Base-by-base conservation (phyloP, 2,113 vertebrate species). In the Lepus timidus region DNA sequence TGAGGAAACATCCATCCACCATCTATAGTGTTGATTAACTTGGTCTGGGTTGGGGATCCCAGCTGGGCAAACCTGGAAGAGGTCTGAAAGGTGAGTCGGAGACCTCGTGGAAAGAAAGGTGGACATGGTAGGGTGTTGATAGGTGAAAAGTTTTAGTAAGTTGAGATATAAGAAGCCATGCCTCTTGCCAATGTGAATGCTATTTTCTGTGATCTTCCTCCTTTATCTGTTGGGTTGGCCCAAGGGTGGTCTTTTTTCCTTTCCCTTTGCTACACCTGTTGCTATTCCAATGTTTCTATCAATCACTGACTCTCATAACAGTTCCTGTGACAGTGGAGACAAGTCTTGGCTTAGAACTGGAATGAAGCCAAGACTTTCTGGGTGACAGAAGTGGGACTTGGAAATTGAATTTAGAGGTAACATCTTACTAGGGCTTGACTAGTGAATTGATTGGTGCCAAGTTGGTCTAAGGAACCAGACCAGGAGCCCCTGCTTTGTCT, bases 331-430 rank as follows among this genome's bases (percentile, higher is more conserved):
- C 7, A 58, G n/a, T 44, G 10, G 23, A 85, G 82, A 78, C 79
- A 4, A 19, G 16, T 62, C 74, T 90, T 36, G 78, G 27, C n/a
- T 70, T 75, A 55, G 88, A 83, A n/a, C 11, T 88, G 87, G 65
- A 75, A 75, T 58, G 55, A 49, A 22, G 4, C 11, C 75, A 39
- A 80, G 80, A 5, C 94, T 80, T 94, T 75, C 68, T 91, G 44
- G 71, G 89, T 91, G 86, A 91, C 62, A 74, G 79, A 84, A 84
- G 52, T 61, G 80, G 55, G 81, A 27, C 91, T 64, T 22, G 55
- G 73, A 93, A 92, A 29, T 25, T 75, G 51, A 85, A 19, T 19
- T 65, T 13, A 29, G 80, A 75, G 58, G 55, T 70, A 84, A 52
- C n/a, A 68, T 78, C 76, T 58, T 90, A 17, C 90, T 68, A 73